phyloP scores from a whole-genome alignment of 2,888 invertebrate genomes.

The Bruchidius siliquastri region DNA sequence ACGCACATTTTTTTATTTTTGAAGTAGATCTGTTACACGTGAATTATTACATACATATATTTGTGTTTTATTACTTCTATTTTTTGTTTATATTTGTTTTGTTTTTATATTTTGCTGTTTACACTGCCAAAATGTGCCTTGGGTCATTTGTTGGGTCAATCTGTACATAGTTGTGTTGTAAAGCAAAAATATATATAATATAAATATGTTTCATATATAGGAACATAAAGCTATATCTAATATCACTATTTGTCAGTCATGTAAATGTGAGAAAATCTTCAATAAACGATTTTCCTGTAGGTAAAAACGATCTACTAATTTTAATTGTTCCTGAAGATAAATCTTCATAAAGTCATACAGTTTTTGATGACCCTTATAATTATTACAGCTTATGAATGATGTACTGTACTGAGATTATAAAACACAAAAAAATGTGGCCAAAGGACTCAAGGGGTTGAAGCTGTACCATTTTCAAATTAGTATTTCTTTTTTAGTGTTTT shows the following conservation, averaged over 20 bases:
- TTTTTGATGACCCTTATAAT: too few species aligned
- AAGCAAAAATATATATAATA: constrained; percentile 10
- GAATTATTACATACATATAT: not conserved
- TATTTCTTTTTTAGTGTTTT: too few species aligned
- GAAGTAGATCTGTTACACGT: not conserved
- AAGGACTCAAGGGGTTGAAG: too few species aligned
- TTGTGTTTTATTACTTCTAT: not conserved
- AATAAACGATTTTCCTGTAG: constrained; percentile 18
- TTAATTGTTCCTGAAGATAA: not conserved
- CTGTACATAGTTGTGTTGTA: constrained; percentile 13
- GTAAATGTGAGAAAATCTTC: constrained; percentile 23
- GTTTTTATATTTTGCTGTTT: constrained; percentile 27
- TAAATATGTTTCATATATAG: constrained; percentile 22
- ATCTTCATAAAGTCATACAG: not conserved
- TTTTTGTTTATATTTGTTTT: not conserved
- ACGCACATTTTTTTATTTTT: not conserved
- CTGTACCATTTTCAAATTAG: too few species aligned
- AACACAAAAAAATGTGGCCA: too few species aligned
- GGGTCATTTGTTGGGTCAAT: constrained; percentile 27
- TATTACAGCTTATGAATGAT: too few species aligned
- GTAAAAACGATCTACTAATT: not conserved
- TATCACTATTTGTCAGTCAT: constrained; percentile 26
- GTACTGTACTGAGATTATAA: too few species aligned
- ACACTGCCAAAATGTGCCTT: constrained; percentile 35
- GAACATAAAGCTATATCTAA: constrained; percentile 23